Evolutionary conservation across 2,797 vertebrate species (phyloP).

Genomic region (Rhabdophis nuchalis): DNA sequence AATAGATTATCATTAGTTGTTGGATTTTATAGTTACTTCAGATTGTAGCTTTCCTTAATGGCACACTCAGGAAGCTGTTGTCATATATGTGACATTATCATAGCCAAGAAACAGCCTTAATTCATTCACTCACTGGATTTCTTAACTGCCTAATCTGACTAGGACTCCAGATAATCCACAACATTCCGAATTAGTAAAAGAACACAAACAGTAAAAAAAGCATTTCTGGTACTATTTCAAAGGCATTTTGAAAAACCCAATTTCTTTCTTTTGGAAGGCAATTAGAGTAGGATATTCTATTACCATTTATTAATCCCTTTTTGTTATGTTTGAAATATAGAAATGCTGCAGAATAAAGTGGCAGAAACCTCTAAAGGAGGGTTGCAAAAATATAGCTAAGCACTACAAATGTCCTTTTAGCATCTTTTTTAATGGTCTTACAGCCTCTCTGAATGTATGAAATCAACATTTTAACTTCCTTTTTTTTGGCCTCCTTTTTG

Average conservation of each 20-base stretch:
- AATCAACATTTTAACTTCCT: background rate
- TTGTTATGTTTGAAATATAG: background rate
- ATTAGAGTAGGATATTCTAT: background rate
- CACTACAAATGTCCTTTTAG: background rate
- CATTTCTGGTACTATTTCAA: background rate
- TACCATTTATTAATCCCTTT: background rate
- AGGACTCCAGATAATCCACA: background rate
- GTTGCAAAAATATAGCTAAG: background rate
- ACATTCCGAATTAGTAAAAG: background rate
- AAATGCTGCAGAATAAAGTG: background rate
- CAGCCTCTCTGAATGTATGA: background rate
- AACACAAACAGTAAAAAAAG: background rate
- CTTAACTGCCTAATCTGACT: background rate
- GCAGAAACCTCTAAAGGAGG: background rate
- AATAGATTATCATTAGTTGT: background rate
- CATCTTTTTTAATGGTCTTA: background rate
- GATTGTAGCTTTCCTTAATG: background rate
- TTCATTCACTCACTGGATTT: background rate
- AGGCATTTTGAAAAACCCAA: background rate
- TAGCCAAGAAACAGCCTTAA: background rate
- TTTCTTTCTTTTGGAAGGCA: background rate
- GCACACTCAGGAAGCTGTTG: background rate
- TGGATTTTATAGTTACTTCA: background rate
- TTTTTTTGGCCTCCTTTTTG: background rate
- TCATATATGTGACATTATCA: background rate